Percentiles rank a stretch among this genome's conserved stretches.
These are phyloP conservation scores for Apostichopus leukothele DNA, from an alignment of 53 echinoderm and acorn worm species.

Conservation along the genomic window DNA sequence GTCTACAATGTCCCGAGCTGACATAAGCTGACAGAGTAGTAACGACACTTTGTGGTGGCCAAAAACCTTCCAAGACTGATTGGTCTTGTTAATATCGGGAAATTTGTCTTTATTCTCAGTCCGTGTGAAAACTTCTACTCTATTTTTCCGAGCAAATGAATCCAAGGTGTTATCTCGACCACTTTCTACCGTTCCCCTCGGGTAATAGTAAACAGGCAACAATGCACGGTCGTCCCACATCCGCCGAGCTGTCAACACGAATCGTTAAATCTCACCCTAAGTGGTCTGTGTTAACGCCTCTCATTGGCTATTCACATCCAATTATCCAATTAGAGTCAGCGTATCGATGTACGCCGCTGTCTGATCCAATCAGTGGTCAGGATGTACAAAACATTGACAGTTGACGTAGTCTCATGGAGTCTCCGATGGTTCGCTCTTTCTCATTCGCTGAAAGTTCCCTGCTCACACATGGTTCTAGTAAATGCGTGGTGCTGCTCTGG, in stretches of 20 bases:
- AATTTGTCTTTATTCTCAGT: not conserved
- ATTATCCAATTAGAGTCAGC: slow-evolving; percentile 43
- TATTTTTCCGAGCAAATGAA: slow-evolving; percentile 45
- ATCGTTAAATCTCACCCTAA: slow-evolving; percentile 49
- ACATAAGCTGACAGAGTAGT: not conserved
- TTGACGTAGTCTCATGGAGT: slow-evolving; percentile 2
- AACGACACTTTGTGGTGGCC: slow-evolving; percentile 4
- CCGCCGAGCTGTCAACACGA: slow-evolving; percentile 38
- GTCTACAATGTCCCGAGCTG: not conserved
- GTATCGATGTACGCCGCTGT: slow-evolving; percentile 42
- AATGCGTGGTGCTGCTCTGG: no score
- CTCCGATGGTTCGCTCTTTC: not conserved
- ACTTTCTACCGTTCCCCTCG: slow-evolving; percentile 40
- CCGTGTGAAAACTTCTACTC: slow-evolving; percentile 28
- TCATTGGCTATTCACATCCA: slow-evolving; percentile 43
- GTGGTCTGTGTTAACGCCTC: slow-evolving; percentile 48
- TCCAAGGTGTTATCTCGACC: slow-evolving; percentile 47
- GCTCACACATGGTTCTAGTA: no score
- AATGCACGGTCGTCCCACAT: slow-evolving; percentile 45
- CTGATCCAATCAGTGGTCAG: slow-evolving; percentile 41
- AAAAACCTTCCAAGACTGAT: not conserved
- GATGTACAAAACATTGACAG: slow-evolving; percentile 16
- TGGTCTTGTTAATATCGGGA: not conserved
- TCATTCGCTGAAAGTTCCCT: slow-evolving; percentile 39
- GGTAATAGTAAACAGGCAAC: slow-evolving; percentile 42